These are phyloP conservation scores for Amazona vittata DNA, from an alignment of 2,113 vertebrate species.

Conservation along the genomic window DNA sequence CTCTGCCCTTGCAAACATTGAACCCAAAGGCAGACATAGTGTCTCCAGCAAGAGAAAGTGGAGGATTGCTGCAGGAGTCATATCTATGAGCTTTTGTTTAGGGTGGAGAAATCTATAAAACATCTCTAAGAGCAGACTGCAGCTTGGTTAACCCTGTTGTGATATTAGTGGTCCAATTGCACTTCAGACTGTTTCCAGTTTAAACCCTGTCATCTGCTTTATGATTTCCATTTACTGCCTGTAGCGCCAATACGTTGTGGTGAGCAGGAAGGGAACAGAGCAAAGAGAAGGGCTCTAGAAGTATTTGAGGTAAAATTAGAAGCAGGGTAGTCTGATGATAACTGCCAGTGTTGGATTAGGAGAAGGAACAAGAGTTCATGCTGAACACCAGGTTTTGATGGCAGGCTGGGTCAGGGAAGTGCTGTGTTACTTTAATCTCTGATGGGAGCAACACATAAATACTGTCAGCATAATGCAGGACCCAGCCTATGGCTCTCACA, in stretches of 20 bases:
- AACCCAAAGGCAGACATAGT: not conserved
- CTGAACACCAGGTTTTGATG: not conserved
- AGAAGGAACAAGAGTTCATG: not conserved
- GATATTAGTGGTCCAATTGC: not conserved
- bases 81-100: not conserved
- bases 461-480: not conserved
- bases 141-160: not conserved
- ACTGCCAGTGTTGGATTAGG: not conserved
- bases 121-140: not conserved
- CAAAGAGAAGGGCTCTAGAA: not conserved
- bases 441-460: not conserved
- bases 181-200: not conserved
- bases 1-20: not conserved
- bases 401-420: not conserved
- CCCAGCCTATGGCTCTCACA: not conserved
- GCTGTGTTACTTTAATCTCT: not conserved
- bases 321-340: not conserved
- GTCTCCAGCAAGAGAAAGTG: not conserved
- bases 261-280: not conserved
- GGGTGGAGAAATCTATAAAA: not conserved
- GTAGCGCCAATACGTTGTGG: rapidly evolving
- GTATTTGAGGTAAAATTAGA: not conserved
- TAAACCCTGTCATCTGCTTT: not conserved
- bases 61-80: not conserved
- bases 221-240: not conserved